These are phyloP conservation scores for Atractosteus spatula DNA, from an alignment of 2,113 vertebrate genomes.

Conservation along the genomic window DNA sequence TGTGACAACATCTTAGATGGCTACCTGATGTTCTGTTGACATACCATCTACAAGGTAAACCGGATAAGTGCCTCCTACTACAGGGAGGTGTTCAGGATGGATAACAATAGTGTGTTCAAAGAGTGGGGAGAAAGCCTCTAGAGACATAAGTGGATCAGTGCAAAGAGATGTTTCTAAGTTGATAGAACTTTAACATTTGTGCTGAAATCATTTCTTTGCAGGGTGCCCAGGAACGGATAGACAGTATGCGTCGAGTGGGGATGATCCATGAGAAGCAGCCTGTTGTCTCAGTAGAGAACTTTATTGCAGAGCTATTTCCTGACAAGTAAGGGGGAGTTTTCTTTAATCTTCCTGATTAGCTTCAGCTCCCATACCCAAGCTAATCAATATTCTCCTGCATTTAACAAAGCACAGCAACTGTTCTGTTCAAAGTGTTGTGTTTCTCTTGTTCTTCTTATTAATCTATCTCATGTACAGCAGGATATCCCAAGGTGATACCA, in stretches of 20 bases:
- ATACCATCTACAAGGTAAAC: too few relatives aligned
- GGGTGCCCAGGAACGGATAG: conserved; percentile 95
- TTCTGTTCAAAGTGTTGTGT: too few relatives aligned
- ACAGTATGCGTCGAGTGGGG: conserved; percentile 78
- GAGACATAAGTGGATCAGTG: too few relatives aligned
- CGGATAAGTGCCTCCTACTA: too few relatives aligned
- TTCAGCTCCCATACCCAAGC: neutral
- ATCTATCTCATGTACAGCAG: neutral
- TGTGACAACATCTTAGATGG: too few relatives aligned
- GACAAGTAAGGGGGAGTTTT: conserved; percentile 77
- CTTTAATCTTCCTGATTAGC: neutral
- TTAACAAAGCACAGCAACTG: neutral
- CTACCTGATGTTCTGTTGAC: too few relatives aligned
- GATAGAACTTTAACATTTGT: neutral
- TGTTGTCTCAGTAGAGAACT: conserved; percentile 89
- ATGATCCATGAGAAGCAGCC: conserved; percentile 92
- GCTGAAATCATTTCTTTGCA: conserved; percentile 33
- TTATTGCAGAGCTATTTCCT: conserved; percentile 93
- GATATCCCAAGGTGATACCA: neutral
- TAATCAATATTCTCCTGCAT: neutral
- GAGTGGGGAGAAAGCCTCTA: neutral
- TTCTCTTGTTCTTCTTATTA: neutral
- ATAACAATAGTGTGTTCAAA: too few relatives aligned
- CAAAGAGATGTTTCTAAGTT: neutral
- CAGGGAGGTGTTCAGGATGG: too few relatives aligned